Evolutionary conservation across 1,140 invertebrate species (phyloP), one percentile per base, ranked within the genome.

Genomic region (Eupeodes corollae): DNA sequence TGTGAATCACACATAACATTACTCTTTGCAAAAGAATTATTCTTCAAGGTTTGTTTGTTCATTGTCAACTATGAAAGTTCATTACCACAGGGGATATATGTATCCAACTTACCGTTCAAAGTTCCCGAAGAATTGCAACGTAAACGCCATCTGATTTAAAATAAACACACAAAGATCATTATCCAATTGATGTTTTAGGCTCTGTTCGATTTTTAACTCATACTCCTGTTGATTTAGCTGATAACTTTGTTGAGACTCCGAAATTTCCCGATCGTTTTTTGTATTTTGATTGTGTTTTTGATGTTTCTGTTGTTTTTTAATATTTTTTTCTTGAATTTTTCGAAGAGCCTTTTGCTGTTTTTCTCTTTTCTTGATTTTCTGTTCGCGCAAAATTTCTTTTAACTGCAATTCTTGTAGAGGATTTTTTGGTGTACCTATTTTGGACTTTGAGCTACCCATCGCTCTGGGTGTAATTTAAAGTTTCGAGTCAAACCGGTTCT

Each of bases 101-200:
- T 35, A 6, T 39, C 6, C 13, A n/a, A 32, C 21, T 21, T 70
- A 86, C 84, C 76, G 74, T 53, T 86, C 80, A 57, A 78, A 88
- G 65, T 88, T 82, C 39, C 79, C 72, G 48, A 86, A 87, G 68
- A 88, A 87, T 58, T 87, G 83, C 5, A 84, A 69, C 26, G 79
- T 78, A 58, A 88, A 71, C 48, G 87, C 70, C 26, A 88, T 75
- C 58, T 88, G 84, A 57, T 88, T 87, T 1, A 88, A 61, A 2
- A 88, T 67, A 58, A 88, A 89, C 1, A 74, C 70, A 53, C 83
- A 74, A 2, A 78, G 71, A 48, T 82, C 73, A 1, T 71, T 71
- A 15, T 74, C 68, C 8, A 87, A 69, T 30, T 82, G 76, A 10
- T 73, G 71, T 14, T 74, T 71, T 58, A 84, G 73, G 9, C 69